Evolutionary conservation across 2,797 vertebrate species (phyloP), one percentile per base, ranked within the genome.

Genomic region (Mormyrus proboscirostris): DNA sequence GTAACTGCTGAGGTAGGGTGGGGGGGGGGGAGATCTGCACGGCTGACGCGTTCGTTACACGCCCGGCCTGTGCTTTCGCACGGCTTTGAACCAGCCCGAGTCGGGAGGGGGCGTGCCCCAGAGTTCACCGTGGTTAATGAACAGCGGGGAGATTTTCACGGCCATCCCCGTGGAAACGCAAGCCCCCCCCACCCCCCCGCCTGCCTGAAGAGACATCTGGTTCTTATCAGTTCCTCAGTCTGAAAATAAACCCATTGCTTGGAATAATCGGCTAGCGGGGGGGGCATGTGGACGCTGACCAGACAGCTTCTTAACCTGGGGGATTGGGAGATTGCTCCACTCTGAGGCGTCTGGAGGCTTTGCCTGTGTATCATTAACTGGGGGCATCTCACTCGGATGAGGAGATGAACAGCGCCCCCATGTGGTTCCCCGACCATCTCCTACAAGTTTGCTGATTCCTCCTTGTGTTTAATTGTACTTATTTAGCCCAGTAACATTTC

Each of bases 141-240:
- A 87, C 88, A 16, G 53, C 89, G 62, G 29, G 55, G 88, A 69
- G 89, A 53, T 84, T 89, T 84, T 90, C 89, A 85, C 49, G 1
- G 88, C 65, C 83, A 22, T 65, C 88, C 79, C 19, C 2, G 9
- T 16, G 55, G 88, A n/a, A 90, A 62, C 47, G 85, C 89, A 90
- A 90, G 57, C 33, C 88, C 73, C 59, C 59, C 85, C 12, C 29
- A 29, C 29, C 38, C 55, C 33, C 62, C 22, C 57, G 55, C 69
- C 87, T 41, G 41, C 16, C 65, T 47, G 88, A 29, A 88, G 69
- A 4, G 79, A 91, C 91, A 93, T 92, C 90, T 93, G 92, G 89
- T 91, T 91, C 90, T 90, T 89, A 92, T 92, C 91, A 92, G 88
- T 79, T 22, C 51, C 9, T 87, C 91, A 55, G 82, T 83, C 89